phyloP scores from a whole-genome alignment of 2,797 vertebrate species.

The Vespertilio murinus region DNA sequence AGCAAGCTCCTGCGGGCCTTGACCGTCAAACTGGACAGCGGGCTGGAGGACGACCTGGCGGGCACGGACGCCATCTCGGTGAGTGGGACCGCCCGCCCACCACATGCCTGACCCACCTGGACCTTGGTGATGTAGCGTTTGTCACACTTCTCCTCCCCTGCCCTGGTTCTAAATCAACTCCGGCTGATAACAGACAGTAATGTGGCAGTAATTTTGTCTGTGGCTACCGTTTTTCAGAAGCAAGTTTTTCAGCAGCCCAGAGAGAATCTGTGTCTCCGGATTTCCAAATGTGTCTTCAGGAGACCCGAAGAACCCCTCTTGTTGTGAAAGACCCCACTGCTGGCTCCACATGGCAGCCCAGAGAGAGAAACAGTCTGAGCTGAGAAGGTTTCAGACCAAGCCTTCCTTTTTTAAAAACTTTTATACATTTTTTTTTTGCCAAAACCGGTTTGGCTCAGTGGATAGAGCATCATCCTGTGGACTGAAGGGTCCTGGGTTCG shows the following conservation, averaged over 20 bases:
- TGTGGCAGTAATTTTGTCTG: not conserved
- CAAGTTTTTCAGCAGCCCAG: conserved; percentile 1
- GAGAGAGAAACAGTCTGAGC: not conserved
- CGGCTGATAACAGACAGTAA: not conserved
- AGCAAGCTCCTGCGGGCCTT: conserved; percentile 61
- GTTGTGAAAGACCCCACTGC: not conserved
- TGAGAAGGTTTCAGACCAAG: not conserved
- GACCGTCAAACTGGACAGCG: conserved; percentile 30
- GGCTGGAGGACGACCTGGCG: conserved; percentile 63
- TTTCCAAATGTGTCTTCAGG: not conserved
- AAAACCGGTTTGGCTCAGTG: too few relatives aligned
- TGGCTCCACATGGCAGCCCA: not conserved
- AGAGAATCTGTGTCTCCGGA: not conserved
- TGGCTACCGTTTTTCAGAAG: not conserved
- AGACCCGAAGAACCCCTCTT: not conserved
- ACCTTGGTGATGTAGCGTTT: not conserved
- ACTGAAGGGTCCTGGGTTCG: too few relatives aligned
- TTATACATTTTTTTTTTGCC: too few relatives aligned
- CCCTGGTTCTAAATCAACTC: not conserved
- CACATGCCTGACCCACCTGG: not conserved
- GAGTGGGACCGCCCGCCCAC: not conserved
- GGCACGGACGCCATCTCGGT: conserved; percentile 58
- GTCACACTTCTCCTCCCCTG: not conserved
- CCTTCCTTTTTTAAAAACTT: not conserved
- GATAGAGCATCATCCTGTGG: too few relatives aligned